Evolutionary conservation across 30 jellyfish, hydroid and myxozoan genomes (phyloP).

Genomic region (Pelagia noctiluca): DNA sequence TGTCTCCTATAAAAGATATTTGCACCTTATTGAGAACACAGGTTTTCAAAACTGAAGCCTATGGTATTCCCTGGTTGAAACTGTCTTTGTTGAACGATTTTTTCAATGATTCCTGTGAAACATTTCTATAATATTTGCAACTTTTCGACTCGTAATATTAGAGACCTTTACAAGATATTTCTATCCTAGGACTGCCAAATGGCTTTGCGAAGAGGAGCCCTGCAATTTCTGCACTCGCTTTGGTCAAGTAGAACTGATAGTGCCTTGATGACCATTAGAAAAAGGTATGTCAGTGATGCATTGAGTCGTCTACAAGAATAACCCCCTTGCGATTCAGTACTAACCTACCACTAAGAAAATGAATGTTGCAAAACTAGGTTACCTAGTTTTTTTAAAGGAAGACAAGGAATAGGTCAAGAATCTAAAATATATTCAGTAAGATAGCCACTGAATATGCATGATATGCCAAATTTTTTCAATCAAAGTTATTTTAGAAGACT

Average conservation of each 20-base stretch:
- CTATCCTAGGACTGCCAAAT: not conserved
- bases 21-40: too few relatives aligned
- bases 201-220: constrained; percentile 9
- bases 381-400: too few relatives aligned
- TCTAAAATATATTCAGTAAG: too few relatives aligned
- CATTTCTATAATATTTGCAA: not conserved
- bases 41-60: not conserved
- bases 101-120: not conserved
- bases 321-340: not conserved
- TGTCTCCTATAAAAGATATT: too few relatives aligned
- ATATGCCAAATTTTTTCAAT: too few relatives aligned
- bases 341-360: not conserved
- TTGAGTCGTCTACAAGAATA: too few relatives aligned
- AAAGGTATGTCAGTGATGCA: constrained; percentile 51
- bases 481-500: too few relatives aligned
- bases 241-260: constrained; percentile 68
- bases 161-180: not conserved
- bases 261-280: constrained; percentile 56
- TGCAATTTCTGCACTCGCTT: constrained; percentile 56
- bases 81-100: not conserved
- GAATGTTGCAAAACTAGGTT: not conserved
- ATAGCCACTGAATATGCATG: too few relatives aligned
- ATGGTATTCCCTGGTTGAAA: not conserved
- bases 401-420: too few relatives aligned
- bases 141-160: not conserved